Evolutionary conservation across 2,888 invertebrate species (phyloP).

Genomic region (Erebia epiphron): DNA sequence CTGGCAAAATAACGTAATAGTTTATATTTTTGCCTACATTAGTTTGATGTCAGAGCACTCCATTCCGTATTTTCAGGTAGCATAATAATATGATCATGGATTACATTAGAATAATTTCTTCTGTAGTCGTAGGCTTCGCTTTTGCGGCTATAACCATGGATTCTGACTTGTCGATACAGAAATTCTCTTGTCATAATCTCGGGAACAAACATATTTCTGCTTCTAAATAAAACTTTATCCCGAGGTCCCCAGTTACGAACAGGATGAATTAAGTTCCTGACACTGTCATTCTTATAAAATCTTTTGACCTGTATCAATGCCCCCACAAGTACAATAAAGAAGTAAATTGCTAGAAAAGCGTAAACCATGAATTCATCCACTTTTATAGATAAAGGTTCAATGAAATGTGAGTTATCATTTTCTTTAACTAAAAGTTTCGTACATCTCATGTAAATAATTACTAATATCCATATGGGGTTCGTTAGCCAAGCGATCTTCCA

Average conservation of each 20-base stretch:
- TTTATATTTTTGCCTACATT: conserved; percentile 6
- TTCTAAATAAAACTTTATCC: conserved; percentile 63
- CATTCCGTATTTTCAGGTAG: conserved; percentile 50
- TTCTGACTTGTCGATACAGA: conserved; percentile 72
- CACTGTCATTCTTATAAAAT: conserved; percentile 43
- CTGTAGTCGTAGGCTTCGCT: conserved; percentile 21
- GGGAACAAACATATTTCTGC: conserved; percentile 75
- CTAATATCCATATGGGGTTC: conserved; percentile 57
- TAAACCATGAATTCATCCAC: conserved; percentile 54
- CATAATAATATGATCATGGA: conserved; percentile 23
- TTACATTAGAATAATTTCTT: conserved; percentile 27
- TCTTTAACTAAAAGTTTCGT: conserved; percentile 42
- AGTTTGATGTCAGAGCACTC: conserved; percentile 62
- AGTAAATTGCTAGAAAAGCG: conserved; percentile 53
- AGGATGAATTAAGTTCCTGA: conserved; percentile 51
- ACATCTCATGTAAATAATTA: conserved; percentile 51
- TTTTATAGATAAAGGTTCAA: conserved; percentile 44
- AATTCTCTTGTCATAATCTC: conserved; percentile 80
- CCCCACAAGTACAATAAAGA: conserved; percentile 52
- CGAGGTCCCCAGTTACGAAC: conserved; percentile 66
- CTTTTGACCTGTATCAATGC: conserved; percentile 50
- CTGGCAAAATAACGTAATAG: not conserved
- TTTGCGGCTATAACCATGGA: conserved; percentile 56
- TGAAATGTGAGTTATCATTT: conserved; percentile 48
- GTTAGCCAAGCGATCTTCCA: conserved; percentile 66